phyloP scores from a whole-genome alignment of 2,888 invertebrate genomes.

The Lymantria monacha region DNA sequence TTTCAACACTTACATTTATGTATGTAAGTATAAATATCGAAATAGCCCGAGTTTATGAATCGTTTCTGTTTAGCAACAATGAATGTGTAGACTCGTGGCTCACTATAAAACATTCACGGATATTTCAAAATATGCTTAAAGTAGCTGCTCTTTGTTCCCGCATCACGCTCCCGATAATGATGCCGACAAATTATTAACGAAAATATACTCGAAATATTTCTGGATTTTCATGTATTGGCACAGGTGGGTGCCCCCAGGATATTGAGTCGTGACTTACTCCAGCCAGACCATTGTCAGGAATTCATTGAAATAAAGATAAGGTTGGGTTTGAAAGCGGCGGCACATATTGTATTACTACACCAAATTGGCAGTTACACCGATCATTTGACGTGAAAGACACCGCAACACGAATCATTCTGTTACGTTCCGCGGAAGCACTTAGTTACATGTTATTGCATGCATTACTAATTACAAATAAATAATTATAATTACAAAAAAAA shows the following conservation, averaged over 20 bases:
- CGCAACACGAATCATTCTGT: conserved; percentile 27
- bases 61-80: conserved; percentile 8
- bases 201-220: conserved; percentile 50
- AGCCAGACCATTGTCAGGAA: conserved; percentile 49
- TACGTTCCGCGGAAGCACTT: conserved; percentile 27
- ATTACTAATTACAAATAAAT: conserved; percentile 4
- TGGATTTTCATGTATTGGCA: conserved; percentile 56
- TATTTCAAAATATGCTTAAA: conserved; percentile 35
- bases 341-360: conserved; percentile 42
- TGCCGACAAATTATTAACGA: conserved; percentile 57
- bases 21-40: background rate
- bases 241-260: conserved; percentile 73
- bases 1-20: background rate
- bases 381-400: conserved; percentile 26
- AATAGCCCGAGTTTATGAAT: background rate
- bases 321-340: conserved; percentile 46
- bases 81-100: conserved; percentile 7
- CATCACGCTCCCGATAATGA: conserved; percentile 55
- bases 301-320: conserved; percentile 54
- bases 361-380: conserved; percentile 59
- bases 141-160: conserved; percentile 47
- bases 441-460: background rate
- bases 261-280: conserved; percentile 74
- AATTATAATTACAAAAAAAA: background rate
- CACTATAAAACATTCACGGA: conserved; percentile 4